Percentiles rank a stretch among this genome's conserved stretches.
These are phyloP conservation scores for Campoletis raptor DNA, from an alignment of 2,888 invertebrate genomes.

Conservation along the genomic window DNA sequence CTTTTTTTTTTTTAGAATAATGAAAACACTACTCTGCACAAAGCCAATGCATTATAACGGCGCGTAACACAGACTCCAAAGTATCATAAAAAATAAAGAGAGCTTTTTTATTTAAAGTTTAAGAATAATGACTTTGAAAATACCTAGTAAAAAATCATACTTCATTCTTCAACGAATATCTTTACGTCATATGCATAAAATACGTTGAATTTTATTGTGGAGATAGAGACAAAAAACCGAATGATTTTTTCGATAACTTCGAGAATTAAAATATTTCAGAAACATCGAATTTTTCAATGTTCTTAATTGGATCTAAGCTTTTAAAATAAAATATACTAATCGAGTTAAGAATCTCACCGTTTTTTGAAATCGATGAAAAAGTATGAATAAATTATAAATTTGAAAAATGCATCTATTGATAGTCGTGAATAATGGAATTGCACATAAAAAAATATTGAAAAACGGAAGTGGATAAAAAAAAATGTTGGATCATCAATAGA, in stretches of 20 bases:
- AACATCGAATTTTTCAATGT: too few species aligned
- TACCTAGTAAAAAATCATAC: neutral
- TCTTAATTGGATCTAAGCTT: too few species aligned
- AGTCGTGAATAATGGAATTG: too few species aligned
- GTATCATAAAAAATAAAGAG: neutral
- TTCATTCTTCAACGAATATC: too few species aligned
- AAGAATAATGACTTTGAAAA: neutral
- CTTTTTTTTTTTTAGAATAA: constrained; percentile 47
- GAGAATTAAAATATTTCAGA: too few species aligned
- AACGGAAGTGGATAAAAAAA: too few species aligned
- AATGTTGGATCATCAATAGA: neutral
- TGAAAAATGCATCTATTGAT: neutral
- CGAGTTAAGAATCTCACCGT: neutral
- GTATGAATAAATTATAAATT: neutral
- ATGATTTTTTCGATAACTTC: neutral
- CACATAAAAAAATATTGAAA: neutral
- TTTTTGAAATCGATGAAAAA: neutral
- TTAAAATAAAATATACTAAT: neutral
- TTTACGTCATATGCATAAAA: neutral
- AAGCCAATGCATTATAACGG: constrained; percentile 3
- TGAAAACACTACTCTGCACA: constrained; percentile 13
- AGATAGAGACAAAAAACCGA: neutral
- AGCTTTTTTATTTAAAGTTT: neutral
- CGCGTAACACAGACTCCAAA: neutral
- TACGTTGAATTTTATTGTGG: neutral